phyloP scores from a whole-genome alignment of 2,797 vertebrate species.

The Anguilla megastoma region DNA sequence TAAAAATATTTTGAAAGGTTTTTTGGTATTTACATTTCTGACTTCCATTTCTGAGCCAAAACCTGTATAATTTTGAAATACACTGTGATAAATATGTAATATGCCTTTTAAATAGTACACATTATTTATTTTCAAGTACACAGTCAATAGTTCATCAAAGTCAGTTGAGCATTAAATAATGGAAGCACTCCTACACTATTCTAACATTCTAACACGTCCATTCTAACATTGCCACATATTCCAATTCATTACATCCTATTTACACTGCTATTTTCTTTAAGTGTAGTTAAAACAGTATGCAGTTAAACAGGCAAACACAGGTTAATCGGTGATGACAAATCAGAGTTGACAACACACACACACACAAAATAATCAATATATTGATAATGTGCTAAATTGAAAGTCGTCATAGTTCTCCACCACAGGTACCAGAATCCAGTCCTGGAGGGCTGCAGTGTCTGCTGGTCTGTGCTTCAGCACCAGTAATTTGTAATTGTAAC shows the following conservation, averaged over 20 bases:
- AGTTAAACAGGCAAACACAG: not conserved
- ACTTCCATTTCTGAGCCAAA: not conserved
- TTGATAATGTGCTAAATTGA: not conserved
- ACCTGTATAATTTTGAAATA: conserved; percentile 9
- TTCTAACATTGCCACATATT: conserved; percentile 16
- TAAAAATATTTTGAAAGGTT: conserved; percentile 9
- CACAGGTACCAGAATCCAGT: too few relatives aligned
- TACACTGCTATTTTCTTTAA: not conserved
- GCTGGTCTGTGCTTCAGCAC: too few relatives aligned
- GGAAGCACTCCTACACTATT: conserved; percentile 15
- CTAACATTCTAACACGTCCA: conserved; percentile 3
- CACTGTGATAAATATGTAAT: conserved; percentile 9
- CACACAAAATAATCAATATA: not conserved
- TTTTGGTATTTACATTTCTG: conserved; percentile 20
- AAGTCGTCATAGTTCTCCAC: not conserved
- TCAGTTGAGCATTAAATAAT: conserved; percentile 22
- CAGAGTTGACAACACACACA: not conserved
- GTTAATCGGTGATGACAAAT: conserved; percentile 5
- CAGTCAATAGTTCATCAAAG: not conserved
- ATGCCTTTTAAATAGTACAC: not conserved
- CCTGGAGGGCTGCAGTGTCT: too few relatives aligned
- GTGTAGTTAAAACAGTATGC: not conserved
- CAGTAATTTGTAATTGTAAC: too few relatives aligned
- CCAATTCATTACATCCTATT: conserved; percentile 16
- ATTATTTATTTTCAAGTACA: not conserved